Evolutionary conservation across 1,140 invertebrate species (phyloP).

Genomic region (Panagrolaimus sp.): DNA sequence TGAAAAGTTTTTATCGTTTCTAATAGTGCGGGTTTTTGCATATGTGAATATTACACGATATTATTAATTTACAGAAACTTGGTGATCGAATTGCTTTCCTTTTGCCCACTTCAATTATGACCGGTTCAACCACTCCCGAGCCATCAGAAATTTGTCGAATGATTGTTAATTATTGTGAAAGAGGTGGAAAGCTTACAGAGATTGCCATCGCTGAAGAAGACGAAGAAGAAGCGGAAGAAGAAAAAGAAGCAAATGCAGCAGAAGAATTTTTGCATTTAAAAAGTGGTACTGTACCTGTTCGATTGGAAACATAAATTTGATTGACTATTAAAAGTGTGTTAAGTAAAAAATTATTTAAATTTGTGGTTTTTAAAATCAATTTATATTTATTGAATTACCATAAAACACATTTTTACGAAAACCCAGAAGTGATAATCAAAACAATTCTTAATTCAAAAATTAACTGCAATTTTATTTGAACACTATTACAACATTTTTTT

Average conservation of each 20-base stretch:
- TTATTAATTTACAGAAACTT: conserved; percentile 29
- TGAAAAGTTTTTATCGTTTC: too few relatives aligned
- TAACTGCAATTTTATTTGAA: too few relatives aligned
- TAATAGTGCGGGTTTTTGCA: too few relatives aligned
- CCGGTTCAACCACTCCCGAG: conserved; percentile 15
- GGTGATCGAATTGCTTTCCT: conserved; percentile 28
- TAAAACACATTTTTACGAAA: too few relatives aligned
- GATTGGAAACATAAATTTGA: neutral
- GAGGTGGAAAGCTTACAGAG: conserved; percentile 28
- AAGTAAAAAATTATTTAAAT: neutral
- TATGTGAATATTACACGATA: neutral
- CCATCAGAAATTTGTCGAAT: conserved; percentile 29
- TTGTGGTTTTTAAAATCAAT: too few relatives aligned
- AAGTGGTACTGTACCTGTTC: conserved; percentile 14
- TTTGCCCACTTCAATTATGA: neutral
- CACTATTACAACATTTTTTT: too few relatives aligned
- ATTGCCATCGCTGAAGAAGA: conserved; percentile 32
- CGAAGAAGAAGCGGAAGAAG: conserved; percentile 32
- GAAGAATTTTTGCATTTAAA: conserved; percentile 17
- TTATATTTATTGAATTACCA: too few relatives aligned
- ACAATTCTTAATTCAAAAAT: neutral
- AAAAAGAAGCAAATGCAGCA: neutral
- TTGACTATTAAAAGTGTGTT: neutral
- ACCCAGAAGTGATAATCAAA: neutral
- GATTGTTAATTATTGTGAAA: conserved; percentile 33